Evolutionary conservation across 2,113 vertebrate species (phyloP), one percentile per base, ranked within the genome.

Genomic region (Rhizomys pruinosus): DNA sequence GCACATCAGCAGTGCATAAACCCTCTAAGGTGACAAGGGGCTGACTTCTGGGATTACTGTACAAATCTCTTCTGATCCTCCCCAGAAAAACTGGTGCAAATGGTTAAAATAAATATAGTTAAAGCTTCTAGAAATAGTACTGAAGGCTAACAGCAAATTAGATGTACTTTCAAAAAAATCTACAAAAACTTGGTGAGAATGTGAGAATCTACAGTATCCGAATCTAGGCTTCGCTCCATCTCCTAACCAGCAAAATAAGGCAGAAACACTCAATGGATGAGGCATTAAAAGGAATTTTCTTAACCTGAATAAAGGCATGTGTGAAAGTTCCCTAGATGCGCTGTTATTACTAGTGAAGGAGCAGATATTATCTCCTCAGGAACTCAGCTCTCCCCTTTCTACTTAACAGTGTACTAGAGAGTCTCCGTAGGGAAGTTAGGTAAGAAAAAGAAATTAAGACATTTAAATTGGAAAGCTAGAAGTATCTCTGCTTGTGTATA

Each of bases 51-150:
- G 7, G 20, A 11, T 52, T 1, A 44, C 7, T 37, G 6, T 29
- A 20, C 88, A 13, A 59, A 47, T 5, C 20, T 92, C 39, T 79
- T 47, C 52, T 73, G 78, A 74, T 16, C 13, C 71, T 74, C 69
- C 57, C 68, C 17, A 32, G 42, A 84, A 27, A 96, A 77, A 78
- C 42, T 79, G 22, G 32, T 73, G 20, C 84, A 25, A 93, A 84
- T 57, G 52, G 39, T 19, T 95, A 32, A 76, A 82, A 87, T 59
- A 71, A 77, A 39, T 13, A 63, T 32, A 42, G 6, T 25, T 23
- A 80, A 94, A 86, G 39, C 12, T 8, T 47, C 32, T 95, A 23
- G 17, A 95, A 94, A 91, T 71, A 27, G 8, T 79, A n/a, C 63
- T 85, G 32, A 82, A 32, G 78, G 47, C 27, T 85, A 86, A 89